Evolutionary conservation across 1,140 invertebrate genomes (phyloP).

Genomic region (Nilaparvata lugens): DNA sequence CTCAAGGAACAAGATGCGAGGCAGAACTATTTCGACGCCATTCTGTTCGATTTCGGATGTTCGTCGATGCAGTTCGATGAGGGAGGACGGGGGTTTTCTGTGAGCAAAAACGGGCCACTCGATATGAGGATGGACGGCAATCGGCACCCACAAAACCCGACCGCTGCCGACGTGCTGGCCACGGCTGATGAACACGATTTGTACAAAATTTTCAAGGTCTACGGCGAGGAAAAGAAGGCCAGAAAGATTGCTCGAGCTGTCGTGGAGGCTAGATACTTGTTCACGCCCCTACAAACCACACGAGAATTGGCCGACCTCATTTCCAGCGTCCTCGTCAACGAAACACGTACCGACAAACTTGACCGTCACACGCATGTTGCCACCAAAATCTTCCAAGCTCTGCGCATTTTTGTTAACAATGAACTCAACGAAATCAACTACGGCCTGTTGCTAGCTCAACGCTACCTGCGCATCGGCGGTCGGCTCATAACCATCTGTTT

Average conservation of each 20-base stretch:
- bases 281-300: constrained; percentile 72
- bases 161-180: constrained; percentile 78
- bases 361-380: constrained; percentile 68
- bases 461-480: constrained; percentile 68
- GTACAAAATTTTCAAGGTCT: constrained; percentile 72
- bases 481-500: constrained; percentile 76
- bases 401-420: constrained; percentile 94
- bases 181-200: constrained; percentile 68
- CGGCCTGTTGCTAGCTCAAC: constrained; percentile 66
- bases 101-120: constrained; percentile 74
- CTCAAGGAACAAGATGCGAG: constrained; percentile 47
- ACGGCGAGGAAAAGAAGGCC: constrained; percentile 84
- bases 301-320: constrained; percentile 73
- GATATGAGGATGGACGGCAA: constrained; percentile 93
- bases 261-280: constrained; percentile 74
- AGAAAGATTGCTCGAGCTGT: constrained; percentile 81
- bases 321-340: constrained; percentile 49
- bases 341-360: constrained; percentile 55
- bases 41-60: constrained; percentile 90
- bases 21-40: constrained; percentile 65
- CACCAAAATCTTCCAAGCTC: constrained; percentile 88
- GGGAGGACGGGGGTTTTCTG: constrained; percentile 71
- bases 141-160: constrained; percentile 56
- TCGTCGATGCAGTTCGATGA: constrained; percentile 92
- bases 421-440: constrained; percentile 94